Percentiles rank a stretch among this genome's conserved stretches.
phyloP scores from a whole-genome alignment of 2,113 vertebrate species.

The Blennius ocellaris region DNA sequence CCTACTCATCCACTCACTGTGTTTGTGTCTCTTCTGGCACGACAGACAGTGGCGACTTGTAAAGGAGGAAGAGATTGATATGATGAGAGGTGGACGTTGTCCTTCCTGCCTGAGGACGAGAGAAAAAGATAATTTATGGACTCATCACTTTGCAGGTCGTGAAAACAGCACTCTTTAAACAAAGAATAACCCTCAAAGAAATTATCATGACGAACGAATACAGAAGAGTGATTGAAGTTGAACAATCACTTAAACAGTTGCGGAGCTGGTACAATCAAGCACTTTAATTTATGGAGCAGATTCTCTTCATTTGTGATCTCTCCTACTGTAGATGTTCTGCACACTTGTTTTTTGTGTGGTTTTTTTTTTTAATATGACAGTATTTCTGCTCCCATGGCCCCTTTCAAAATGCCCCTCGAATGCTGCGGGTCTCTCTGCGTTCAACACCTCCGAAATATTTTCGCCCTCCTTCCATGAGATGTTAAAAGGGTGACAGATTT shows the following conservation, averaged over 20 bases:
- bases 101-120: slow-evolving; percentile 67
- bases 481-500: slow-evolving; percentile 69
- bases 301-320: slow-evolving; percentile 53
- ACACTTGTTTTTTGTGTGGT: slow-evolving; percentile 3
- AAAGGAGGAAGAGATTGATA: slow-evolving; percentile 75
- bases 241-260: slow-evolving; percentile 65
- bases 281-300: slow-evolving; percentile 62
- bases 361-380: slow-evolving; percentile 13
- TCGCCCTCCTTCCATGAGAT: slow-evolving; percentile 46
- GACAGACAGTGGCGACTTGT: slow-evolving; percentile 63
- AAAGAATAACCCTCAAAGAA: slow-evolving; percentile 62
- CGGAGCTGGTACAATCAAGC: slow-evolving; percentile 63
- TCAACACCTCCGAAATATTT: slow-evolving; percentile 61
- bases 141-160: slow-evolving; percentile 58
- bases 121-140: slow-evolving; percentile 65
- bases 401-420: slow-evolving; percentile 38
- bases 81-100: slow-evolving; percentile 67
- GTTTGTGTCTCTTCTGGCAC: slow-evolving; percentile 74
- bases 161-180: slow-evolving; percentile 32
- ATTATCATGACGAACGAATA: slow-evolving; percentile 60
- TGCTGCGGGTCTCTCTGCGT: slow-evolving; percentile 45
- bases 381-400: slow-evolving; percentile 27
- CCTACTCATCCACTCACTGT: slow-evolving; percentile 72
- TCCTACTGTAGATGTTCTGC: slow-evolving; percentile 29
- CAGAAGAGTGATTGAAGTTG: slow-evolving; percentile 66